phyloP scores from a whole-genome alignment of 1,140 invertebrate genomes.

The Drosophila rufa region DNA sequence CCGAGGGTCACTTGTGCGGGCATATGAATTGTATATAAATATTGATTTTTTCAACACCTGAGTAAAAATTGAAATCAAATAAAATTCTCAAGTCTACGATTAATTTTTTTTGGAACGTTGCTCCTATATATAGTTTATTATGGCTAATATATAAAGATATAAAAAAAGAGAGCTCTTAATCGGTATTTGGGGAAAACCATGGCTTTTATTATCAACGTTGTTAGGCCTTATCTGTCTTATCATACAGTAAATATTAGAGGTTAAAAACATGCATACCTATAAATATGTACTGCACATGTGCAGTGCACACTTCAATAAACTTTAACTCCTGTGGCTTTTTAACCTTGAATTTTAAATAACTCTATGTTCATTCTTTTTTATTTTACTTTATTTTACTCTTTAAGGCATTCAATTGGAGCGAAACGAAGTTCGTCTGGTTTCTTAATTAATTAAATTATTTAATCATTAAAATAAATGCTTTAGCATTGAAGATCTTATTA shows the following conservation, averaged over 20 bases:
- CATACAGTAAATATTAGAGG: background rate
- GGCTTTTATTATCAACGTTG: background rate
- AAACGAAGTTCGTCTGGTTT: too few species aligned
- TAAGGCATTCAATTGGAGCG: too few species aligned
- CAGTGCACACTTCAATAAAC: too few species aligned
- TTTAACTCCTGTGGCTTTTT: too few species aligned
- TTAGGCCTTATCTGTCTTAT: background rate
- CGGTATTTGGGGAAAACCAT: background rate
- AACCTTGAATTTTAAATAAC: background rate
- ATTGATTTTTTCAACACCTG: constrained; percentile 8
- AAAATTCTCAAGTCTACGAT: background rate
- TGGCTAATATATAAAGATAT: too few species aligned
- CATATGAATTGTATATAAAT: constrained; percentile 2
- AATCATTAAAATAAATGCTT: background rate
- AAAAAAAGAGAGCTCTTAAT: background rate
- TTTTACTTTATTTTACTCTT: background rate
- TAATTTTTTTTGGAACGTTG: background rate
- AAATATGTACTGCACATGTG: too few species aligned
- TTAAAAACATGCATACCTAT: background rate
- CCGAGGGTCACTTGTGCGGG: background rate
- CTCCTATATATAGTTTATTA: background rate
- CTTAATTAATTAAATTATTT: background rate
- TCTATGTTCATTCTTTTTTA: background rate
- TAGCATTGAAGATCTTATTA: background rate
- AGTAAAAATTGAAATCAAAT: background rate